Evolutionary conservation across 2,888 invertebrate species (phyloP).

Genomic region (Allolobophora icterica): DNA sequence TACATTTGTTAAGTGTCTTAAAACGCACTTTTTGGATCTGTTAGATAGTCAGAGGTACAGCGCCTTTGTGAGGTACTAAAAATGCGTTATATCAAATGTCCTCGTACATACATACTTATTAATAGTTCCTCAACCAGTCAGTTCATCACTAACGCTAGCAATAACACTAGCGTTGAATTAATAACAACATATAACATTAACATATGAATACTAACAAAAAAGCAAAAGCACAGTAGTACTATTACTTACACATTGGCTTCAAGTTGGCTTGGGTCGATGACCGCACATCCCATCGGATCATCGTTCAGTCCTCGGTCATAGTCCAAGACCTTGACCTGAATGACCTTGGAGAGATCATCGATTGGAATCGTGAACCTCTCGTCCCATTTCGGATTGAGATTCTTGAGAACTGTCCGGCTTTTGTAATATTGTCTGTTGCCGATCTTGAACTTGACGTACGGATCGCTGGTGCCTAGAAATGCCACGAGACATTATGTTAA

Average conservation of each 20-base stretch:
- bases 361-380: slow-evolving; percentile 84
- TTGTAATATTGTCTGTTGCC: slow-evolving; percentile 87
- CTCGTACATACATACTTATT: not conserved
- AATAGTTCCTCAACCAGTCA: too few relatives aligned
- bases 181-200: too few relatives aligned
- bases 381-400: slow-evolving; percentile 97
- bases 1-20: too few relatives aligned
- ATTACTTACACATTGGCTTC: slow-evolving; percentile 73
- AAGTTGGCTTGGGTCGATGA: slow-evolving; percentile 81
- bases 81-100: too few relatives aligned
- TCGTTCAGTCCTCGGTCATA: slow-evolving; percentile 94
- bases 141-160: too few relatives aligned
- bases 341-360: slow-evolving; percentile 58
- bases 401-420: slow-evolving; percentile 89
- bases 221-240: not conserved
- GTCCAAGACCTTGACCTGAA: slow-evolving; percentile 70
- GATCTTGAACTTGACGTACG: slow-evolving; percentile 94
- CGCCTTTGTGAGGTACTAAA: too few relatives aligned
- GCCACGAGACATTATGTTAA: not conserved
- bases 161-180: too few relatives aligned
- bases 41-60: too few relatives aligned
- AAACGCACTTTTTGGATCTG: too few relatives aligned
- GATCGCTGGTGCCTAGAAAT: slow-evolving; percentile 84
- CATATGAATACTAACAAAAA: not conserved
- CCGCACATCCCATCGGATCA: slow-evolving; percentile 94